Base-by-base conservation (phyloP, 2,888 invertebrate genomes). In the Spodoptera picta region DNA sequence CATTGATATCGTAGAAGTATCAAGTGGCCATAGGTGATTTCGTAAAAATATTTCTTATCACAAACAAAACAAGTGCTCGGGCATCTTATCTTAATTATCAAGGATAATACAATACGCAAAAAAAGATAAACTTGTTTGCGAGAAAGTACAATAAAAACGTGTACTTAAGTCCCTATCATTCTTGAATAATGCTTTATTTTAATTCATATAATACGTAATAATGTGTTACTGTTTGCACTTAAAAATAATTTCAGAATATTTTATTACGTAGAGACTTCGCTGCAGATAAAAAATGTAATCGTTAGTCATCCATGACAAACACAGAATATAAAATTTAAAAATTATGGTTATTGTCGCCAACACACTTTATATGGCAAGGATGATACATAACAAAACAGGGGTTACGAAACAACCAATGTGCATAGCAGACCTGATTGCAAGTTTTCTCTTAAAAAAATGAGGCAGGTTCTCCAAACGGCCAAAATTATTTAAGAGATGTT, bases 11-110 rank as follows among this genome's bases (percentile, higher is more conserved):
- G 36, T 36, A 36, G 36, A 36, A 36, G 36, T 36, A 36, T 36
- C 31, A 9, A 9, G 44, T 64, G 12, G 31, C 50, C 51, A 47
- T 56, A 63, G 63, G 46, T 45, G 12, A 45, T 55, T 52, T 64
- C 51, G 60, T 45, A 61, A 74, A 69, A 68, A 70, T 67, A 58
- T 60, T 56, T 61, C 62, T 74, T 81, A 75, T 79, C 71, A 27
- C 48, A 69, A 69, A 59, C 55, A 78, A 57, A 74, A 74, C 73
- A 54, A 56, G 49, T 61, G 73, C 69, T 70, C 62, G 70, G 60
- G 54, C 36, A 57, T 60, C 69, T 75, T 81, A 81, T 81, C 77
- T 68, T 73, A 68, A 75, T 77, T 75, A 80, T 81, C 77, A 66
- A 68, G 73, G 74, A 80, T 81, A 76, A 76, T 64, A 72, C 65